A percentile compares a stretch with the other conserved stretches of the same genome.
These are phyloP conservation scores for Heliconius ethilla DNA, from an alignment of 2,888 invertebrate genomes.

Conservation along the genomic window DNA sequence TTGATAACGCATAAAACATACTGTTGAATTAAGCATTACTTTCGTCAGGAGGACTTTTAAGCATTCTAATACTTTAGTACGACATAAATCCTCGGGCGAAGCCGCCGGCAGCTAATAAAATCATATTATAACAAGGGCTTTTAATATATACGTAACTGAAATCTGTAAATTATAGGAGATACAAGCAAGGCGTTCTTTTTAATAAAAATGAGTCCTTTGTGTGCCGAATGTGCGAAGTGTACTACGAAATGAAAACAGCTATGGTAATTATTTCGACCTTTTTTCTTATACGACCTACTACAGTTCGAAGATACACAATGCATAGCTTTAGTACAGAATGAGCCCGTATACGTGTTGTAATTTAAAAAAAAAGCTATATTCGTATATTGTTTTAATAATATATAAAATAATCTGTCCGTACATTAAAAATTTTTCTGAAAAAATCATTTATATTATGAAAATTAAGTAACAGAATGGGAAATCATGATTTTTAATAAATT, in stretches of 20 bases:
- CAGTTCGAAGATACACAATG: conserved; percentile 39
- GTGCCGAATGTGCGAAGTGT: conserved; percentile 34
- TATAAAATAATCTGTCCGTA: too few species aligned
- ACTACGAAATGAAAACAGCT: conserved; percentile 42
- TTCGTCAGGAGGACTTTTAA: too few species aligned
- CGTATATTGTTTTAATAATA: background rate
- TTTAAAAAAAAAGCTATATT: background rate
- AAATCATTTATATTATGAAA: too few species aligned
- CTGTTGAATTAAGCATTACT: too few species aligned
- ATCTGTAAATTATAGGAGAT: conserved; percentile 3
- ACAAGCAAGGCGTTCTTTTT: conserved; percentile 22
- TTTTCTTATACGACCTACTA: conserved; percentile 36
- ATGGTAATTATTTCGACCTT: conserved; percentile 43
- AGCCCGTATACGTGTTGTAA: background rate
- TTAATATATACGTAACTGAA: background rate
- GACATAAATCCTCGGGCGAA: too few species aligned
- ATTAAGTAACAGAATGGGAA: too few species aligned
- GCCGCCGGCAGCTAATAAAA: background rate
- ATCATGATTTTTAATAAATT: too few species aligned
- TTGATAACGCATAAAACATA: too few species aligned
- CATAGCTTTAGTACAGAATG: conserved; percentile 35
- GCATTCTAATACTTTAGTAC: too few species aligned
- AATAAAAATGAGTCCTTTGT: conserved; percentile 36
- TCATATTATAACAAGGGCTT: background rate
- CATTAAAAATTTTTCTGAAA: too few species aligned